Evolutionary conservation across 2,797 vertebrate species (phyloP).

Genomic region (Pristis pectinata): DNA sequence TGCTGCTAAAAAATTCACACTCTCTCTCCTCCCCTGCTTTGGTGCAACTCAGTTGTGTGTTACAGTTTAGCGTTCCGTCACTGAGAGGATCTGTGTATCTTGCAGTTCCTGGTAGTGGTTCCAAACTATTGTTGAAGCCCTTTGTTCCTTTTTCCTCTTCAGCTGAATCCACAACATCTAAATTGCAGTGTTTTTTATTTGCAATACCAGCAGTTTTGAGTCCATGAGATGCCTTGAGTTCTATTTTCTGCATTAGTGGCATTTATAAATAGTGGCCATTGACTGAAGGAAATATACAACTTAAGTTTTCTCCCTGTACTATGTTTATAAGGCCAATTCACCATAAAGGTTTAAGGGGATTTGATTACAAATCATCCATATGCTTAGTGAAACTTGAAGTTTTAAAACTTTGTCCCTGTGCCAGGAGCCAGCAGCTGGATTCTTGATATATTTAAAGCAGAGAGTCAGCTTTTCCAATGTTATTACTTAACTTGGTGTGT

Average conservation of each 20-base stretch:
- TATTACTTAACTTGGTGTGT: not conserved
- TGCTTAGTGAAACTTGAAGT: not conserved
- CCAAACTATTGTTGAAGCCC: constrained; percentile 1
- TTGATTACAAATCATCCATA: not conserved
- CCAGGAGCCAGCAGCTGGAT: not conserved
- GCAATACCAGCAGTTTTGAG: not conserved
- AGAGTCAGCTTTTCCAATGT: not conserved
- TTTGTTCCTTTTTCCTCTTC: constrained; percentile 31
- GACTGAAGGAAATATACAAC: no score
- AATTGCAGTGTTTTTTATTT: not conserved
- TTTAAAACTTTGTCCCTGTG: not conserved
- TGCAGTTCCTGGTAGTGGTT: constrained; percentile 16
- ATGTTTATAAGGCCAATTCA: not conserved
- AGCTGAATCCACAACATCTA: constrained; percentile 15
- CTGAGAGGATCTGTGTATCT: not conserved
- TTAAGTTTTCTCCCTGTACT: not conserved
- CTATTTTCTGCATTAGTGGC: constrained; percentile 19
- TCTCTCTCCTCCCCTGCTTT: not conserved
- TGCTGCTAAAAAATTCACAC: not conserved
- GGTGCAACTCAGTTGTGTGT: not conserved
- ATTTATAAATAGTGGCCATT: not conserved
- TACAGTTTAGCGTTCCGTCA: not conserved
- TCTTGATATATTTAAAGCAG: not conserved
- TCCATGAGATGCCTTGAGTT: not conserved
- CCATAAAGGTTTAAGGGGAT: not conserved